Base-by-base conservation (phyloP, 2,888 invertebrate genomes). In the Caenorhabditis drosophilae region DNA sequence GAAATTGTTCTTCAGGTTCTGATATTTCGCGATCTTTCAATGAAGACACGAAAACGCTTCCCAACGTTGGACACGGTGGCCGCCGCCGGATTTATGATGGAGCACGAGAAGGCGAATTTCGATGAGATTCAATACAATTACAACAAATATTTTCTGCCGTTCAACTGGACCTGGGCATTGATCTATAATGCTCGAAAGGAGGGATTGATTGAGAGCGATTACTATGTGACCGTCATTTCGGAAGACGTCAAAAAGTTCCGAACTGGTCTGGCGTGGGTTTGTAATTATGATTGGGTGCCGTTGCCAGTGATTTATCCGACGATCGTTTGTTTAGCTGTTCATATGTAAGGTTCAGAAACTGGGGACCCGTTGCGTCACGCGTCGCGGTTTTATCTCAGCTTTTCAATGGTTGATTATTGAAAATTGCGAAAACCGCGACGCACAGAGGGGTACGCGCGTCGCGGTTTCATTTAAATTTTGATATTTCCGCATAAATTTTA, bases 221-320 rank as follows among this genome's bases (percentile, higher is more conserved):
- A 71, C 38, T 74, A 74, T 51, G 71, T 71, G 6, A 70, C 67
- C 6, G 69, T 74, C 18, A 55, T 74, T 22, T 74, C 74, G 12
- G 71, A 80, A 72, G 79, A 78, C 42, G 73, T 78, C 40, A 66
- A 63, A 40, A 68, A 75, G 48, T 81, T 80, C 45, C 75, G 80
- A 23, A 76, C 76, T 26, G 75, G 72, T 44, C 59, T 81, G 6
- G 77, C 78, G 12, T 73, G 72, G 68, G 60, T 81, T 23, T 79
- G 78, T 56, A 76, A 76, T 42, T 80, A 79, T 59, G 81, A 81
- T 50, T 81, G 82, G 81, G 71, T 80, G 7, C 81, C 81, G 2
- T 73, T 81, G 23, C 81, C 81, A 2, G 70, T 81, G 25, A 70
- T 78, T 34, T 81, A 81, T 58, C 80, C 81, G 2, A 81, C 82